Evolutionary conservation across 2,113 vertebrate species (phyloP).

Genomic region (Setophaga kirtlandii): DNA sequence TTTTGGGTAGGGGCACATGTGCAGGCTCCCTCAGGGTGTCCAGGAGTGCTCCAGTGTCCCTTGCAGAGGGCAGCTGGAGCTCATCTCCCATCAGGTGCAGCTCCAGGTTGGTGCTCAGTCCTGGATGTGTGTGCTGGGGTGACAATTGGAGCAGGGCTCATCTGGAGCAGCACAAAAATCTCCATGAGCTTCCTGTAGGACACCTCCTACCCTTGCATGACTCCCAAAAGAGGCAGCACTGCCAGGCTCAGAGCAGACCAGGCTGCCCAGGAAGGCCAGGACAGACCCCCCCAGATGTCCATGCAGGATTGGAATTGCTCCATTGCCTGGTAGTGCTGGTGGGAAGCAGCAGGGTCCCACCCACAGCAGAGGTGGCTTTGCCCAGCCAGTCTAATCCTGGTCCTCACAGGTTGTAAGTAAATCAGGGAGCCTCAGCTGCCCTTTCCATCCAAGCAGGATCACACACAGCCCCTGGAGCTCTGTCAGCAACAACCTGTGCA

Average conservation of each 20-base stretch:
- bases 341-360: not conserved
- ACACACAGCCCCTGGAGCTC: not conserved
- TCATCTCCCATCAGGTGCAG: not conserved
- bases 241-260: not conserved
- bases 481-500: not conserved
- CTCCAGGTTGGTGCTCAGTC: rapidly evolving
- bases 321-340: not conserved
- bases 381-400: not conserved
- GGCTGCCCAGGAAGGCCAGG: not conserved
- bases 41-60: not conserved
- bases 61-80: not conserved
- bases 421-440: not conserved
- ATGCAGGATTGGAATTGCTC: not conserved
- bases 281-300: not conserved
- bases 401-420: not conserved
- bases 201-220: rapidly evolving
- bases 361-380: not conserved
- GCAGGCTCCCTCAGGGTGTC: not conserved
- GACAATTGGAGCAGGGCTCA: rapidly evolving
- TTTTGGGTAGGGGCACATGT: rapidly evolving
- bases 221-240: not conserved
- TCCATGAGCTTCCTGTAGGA: not conserved
- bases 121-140: not conserved
- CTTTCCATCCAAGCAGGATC: not conserved
- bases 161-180: not conserved